Evolutionary conservation across 2,888 invertebrate species (phyloP).

Genomic region (Polia nebulosa): DNA sequence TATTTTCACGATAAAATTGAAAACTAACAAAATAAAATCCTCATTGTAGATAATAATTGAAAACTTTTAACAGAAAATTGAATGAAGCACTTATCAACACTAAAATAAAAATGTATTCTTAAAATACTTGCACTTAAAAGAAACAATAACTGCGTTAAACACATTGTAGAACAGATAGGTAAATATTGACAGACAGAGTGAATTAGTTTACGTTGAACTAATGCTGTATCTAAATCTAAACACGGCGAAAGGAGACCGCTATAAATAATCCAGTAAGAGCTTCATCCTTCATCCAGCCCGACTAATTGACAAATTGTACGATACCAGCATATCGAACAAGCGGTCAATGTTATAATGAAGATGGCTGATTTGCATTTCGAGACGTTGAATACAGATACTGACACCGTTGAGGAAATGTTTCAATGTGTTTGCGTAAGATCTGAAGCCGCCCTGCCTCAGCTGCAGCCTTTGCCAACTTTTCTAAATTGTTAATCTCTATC

Average conservation of each 20-base stretch:
- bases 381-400: constrained; percentile 57
- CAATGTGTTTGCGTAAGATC: constrained; percentile 46
- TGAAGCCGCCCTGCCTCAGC: constrained; percentile 34
- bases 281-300: constrained; percentile 60
- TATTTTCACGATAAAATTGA: constrained; percentile 13
- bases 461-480: constrained; percentile 32
- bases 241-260: constrained; percentile 36
- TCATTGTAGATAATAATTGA: background rate
- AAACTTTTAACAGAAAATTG: constrained; percentile 21
- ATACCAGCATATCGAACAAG: constrained; percentile 73
- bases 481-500: constrained; percentile 41
- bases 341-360: constrained; percentile 59
- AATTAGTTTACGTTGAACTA: constrained; percentile 54
- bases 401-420: constrained; percentile 47
- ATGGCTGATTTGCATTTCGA: constrained; percentile 58
- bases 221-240: constrained; percentile 27
- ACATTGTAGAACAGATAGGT: constrained; percentile 37
- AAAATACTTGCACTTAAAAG: constrained; percentile 44
- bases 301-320: constrained; percentile 75
- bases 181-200: constrained; percentile 51
- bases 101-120: constrained; percentile 25
- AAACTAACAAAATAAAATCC: background rate
- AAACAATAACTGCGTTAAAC: constrained; percentile 32
- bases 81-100: constrained; percentile 15
- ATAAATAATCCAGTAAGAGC: constrained; percentile 60